Conservation (phyloP, 2,113 vertebrate species). For the Thinocorus orbignyianus region DNA sequence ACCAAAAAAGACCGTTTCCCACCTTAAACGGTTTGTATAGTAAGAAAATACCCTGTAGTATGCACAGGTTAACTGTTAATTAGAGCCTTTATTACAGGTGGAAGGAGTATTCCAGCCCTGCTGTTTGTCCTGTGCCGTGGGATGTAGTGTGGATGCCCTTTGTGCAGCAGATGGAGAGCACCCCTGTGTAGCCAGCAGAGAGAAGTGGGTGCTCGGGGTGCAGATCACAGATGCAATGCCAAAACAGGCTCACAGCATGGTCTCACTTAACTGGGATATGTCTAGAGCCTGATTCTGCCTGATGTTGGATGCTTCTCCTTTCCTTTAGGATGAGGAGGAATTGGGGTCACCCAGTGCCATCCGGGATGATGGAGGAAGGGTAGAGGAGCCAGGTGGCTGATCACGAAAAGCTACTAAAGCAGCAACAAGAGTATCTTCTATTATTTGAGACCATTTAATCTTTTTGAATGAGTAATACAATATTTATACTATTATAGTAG, state of each 20-base stretch:
- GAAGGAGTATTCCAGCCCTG: not conserved
- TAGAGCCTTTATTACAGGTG: not conserved
- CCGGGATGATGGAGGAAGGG: not conserved
- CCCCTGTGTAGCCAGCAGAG: not conserved
- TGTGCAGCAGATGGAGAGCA: accelerated
- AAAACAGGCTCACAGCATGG: not conserved
- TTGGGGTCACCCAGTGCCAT: not conserved
- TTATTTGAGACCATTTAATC: slow-evolving; percentile 58
- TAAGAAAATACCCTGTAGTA: not conserved
- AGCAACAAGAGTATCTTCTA: slow-evolving; percentile 8
- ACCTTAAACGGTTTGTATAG: not conserved
- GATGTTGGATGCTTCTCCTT: not conserved
- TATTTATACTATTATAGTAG: slow-evolving; percentile 68
- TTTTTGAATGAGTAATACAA: slow-evolving; percentile 59
- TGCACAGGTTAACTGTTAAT: not conserved
- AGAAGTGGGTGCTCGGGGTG: accelerated
- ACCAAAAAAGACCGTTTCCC: not conserved
- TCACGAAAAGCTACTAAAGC: not conserved
- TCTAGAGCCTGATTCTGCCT: not conserved
- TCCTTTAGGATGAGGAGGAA: not conserved
- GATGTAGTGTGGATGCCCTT: not conserved
- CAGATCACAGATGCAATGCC: not conserved
- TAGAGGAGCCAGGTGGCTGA: not conserved
- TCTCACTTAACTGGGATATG: not conserved
- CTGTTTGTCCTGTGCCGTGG: not conserved